phyloP scores from a whole-genome alignment of 2,113 vertebrate genomes.

The Cyanoramphus novaezelandiae region DNA sequence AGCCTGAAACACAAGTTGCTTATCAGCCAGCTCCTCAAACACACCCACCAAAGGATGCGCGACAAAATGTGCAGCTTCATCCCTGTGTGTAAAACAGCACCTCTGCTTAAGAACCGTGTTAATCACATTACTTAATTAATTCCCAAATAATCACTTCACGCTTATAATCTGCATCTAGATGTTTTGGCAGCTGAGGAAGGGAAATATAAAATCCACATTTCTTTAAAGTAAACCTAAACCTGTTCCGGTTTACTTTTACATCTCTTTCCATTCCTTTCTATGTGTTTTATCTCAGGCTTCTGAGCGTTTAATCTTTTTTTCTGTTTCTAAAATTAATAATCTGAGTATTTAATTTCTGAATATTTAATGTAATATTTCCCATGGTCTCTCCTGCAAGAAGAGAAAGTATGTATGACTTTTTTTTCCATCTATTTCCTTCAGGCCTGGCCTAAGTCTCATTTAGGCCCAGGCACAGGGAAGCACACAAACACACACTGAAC shows the following conservation, averaged over 20 bases:
- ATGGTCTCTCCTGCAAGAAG: not conserved
- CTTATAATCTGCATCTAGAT: constrained; percentile 5
- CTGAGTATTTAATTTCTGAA: not conserved
- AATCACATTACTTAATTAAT: constrained; percentile 47
- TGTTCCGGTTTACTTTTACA: not conserved
- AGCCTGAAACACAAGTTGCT: not conserved
- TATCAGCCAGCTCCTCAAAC: not conserved
- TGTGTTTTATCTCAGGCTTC: not conserved
- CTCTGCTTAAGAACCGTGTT: not conserved
- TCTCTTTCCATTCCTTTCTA: not conserved
- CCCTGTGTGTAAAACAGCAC: not conserved
- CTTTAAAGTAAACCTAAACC: not conserved
- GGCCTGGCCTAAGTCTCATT: not conserved
- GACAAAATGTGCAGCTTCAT: not conserved
- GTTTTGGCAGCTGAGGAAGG: constrained; percentile 3
- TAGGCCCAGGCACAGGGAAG: not conserved
- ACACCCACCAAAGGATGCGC: not conserved
- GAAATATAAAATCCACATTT: not conserved
- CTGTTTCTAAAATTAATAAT: not conserved
- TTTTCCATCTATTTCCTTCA: not conserved
- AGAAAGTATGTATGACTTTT: not conserved
- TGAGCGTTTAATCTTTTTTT: not conserved
- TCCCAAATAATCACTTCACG: constrained; percentile 38
- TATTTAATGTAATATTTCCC: not conserved
- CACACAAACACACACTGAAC: not conserved